A percentile compares a stretch with the other conserved stretches of the same genome.
These are phyloP conservation scores for Semicossyphus pulcher DNA, from an alignment of 2,113 vertebrate genomes.

Conservation along the genomic window DNA sequence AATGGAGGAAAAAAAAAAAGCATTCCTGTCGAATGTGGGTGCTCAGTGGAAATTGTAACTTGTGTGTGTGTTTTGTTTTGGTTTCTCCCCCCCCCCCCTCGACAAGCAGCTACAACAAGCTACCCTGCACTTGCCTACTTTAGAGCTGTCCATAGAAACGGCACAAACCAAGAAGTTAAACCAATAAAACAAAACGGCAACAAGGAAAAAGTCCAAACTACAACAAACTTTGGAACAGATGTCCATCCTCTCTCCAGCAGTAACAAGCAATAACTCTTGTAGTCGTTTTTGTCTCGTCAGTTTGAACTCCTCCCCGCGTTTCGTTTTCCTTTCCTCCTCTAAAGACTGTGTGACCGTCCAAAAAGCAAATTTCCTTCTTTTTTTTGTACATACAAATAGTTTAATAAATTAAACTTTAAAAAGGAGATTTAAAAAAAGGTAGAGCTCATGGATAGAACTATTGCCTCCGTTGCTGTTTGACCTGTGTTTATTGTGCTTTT, in stretches of 20 bases:
- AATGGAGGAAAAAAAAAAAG: slow-evolving; percentile 23
- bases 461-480: slow-evolving; percentile 84
- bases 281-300: slow-evolving; percentile 47
- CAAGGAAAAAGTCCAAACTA: slow-evolving; percentile 44
- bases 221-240: slow-evolving; percentile 63
- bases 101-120: slow-evolving; percentile 80
- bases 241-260: slow-evolving; percentile 79
- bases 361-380: slow-evolving; percentile 51
- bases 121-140: slow-evolving; percentile 78
- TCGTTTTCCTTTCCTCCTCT: slow-evolving; percentile 17
- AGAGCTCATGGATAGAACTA: slow-evolving; percentile 77
- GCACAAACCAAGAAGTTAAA: slow-evolving; percentile 67
- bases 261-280: slow-evolving; percentile 85
- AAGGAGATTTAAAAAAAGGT: slow-evolving; percentile 61
- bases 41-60: slow-evolving; percentile 61
- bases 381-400: slow-evolving; percentile 83
- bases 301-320: slow-evolving; percentile 36
- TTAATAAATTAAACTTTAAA: slow-evolving; percentile 78
- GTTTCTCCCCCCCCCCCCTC: slow-evolving; percentile 34
- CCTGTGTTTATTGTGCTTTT: slow-evolving; percentile 84
- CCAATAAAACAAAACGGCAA: slow-evolving; percentile 41
- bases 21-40: slow-evolving; percentile 72
- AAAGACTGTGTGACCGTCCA: slow-evolving; percentile 72
- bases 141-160: slow-evolving; percentile 70
- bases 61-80: slow-evolving; percentile 49